Conservation (phyloP, 64 coral and sea anemone genomes). For the Porites australiensis region DNA sequence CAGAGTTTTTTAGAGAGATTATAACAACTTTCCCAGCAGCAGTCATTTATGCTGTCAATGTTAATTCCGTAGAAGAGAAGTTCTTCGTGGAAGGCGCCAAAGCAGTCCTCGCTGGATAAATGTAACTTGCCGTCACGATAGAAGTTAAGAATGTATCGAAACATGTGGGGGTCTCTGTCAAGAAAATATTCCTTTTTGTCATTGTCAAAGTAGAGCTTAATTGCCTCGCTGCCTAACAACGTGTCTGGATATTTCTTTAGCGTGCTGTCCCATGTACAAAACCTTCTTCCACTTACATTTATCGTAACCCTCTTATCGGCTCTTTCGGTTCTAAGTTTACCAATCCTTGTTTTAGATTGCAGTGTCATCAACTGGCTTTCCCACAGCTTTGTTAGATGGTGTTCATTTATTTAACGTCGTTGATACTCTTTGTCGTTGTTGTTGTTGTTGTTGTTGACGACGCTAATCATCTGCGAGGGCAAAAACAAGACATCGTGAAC, state of each 20-base stretch:
- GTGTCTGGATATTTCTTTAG: conserved; percentile 79
- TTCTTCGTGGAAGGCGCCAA: conserved; percentile 68
- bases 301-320: conserved; percentile 60
- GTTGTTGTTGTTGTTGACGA: background rate
- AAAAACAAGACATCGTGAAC: background rate
- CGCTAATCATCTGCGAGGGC: background rate
- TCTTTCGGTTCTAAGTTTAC: conserved; percentile 53
- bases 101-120: conserved; percentile 65
- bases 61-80: conserved; percentile 76
- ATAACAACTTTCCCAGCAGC: conserved; percentile 63
- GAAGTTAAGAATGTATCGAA: conserved; percentile 78
- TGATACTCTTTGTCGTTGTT: background rate
- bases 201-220: conserved; percentile 62
- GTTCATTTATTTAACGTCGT: background rate
- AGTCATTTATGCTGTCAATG: conserved; percentile 59
- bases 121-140: conserved; percentile 78
- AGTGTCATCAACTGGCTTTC: conserved; percentile 56
- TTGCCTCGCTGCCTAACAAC: conserved; percentile 66
- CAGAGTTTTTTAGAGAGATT: conserved; percentile 6
- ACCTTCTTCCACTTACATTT: conserved; percentile 77
- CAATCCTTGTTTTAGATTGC: conserved; percentile 39
- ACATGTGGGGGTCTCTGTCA: conserved; percentile 80
- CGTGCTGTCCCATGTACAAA: conserved; percentile 79
- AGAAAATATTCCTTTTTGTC: conserved; percentile 80
- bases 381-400: background rate